Conservation (phyloP, 2,797 vertebrate genomes). For the Naso thynnoides region DNA sequence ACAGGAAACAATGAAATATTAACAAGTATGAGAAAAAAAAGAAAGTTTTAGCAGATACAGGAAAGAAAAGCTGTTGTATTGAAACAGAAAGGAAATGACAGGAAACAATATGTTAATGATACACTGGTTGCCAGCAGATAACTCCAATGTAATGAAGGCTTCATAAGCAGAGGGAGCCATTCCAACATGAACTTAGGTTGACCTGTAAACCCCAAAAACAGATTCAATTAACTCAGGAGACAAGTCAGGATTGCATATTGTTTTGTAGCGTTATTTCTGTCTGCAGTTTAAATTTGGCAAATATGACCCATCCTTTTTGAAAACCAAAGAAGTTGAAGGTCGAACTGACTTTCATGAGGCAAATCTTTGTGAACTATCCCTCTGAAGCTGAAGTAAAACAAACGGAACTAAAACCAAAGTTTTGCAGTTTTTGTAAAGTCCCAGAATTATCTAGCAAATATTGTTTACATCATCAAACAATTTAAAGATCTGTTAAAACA, state of each 20-base stretch:
- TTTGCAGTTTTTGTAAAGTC: neutral
- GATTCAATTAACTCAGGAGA: slow-evolving; percentile 32
- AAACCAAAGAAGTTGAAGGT: neutral
- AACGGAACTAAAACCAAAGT: neutral
- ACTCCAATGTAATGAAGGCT: slow-evolving; percentile 47
- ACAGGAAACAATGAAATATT: slow-evolving; percentile 55
- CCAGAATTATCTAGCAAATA: no score
- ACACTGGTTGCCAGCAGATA: slow-evolving; percentile 79
- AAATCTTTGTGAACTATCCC: no score
- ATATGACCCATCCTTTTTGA: neutral
- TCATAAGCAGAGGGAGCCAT: slow-evolving; percentile 29
- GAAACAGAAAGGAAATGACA: slow-evolving; percentile 36
- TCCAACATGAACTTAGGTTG: slow-evolving; percentile 70
- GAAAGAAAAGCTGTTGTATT: slow-evolving; percentile 24
- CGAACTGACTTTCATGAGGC: no score
- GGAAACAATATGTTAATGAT: slow-evolving; percentile 30
- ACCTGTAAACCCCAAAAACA: slow-evolving; percentile 71
- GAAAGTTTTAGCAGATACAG: slow-evolving; percentile 22
- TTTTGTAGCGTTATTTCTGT: neutral
- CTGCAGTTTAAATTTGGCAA: neutral
- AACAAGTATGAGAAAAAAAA: slow-evolving; percentile 33
- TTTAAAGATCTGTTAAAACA: neutral
- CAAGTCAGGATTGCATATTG: neutral
- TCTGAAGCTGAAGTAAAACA: no score
- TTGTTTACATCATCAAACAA: neutral